phyloP scores from a whole-genome alignment of 92 coral and sea anemone species.

The Porites divaricata region DNA sequence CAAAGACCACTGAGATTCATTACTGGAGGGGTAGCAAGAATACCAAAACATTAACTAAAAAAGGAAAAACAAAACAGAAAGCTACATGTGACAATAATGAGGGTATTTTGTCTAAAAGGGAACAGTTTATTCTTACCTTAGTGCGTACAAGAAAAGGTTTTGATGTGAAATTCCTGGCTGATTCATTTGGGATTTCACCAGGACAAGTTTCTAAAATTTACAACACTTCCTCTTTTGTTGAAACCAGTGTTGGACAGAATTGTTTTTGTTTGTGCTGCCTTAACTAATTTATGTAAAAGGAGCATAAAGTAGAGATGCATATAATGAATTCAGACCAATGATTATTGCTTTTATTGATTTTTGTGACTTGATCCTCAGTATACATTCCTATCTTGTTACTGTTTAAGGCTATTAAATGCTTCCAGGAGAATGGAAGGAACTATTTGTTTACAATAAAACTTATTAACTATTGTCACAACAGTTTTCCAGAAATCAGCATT shows the following conservation, averaged over 20 bases:
- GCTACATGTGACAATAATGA: constrained; percentile 14
- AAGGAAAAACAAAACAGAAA: constrained; percentile 7
- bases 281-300: constrained; percentile 34
- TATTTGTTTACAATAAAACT: constrained; percentile 37
- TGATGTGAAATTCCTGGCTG: constrained; percentile 69
- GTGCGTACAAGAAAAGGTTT: constrained; percentile 69
- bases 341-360: constrained; percentile 5
- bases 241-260: constrained; percentile 53
- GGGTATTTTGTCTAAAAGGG: constrained; percentile 45
- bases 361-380: background rate
- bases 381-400: constrained; percentile 5
- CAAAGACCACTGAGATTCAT: constrained; percentile 48
- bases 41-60: constrained; percentile 36
- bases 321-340: background rate
- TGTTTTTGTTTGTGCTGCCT: constrained; percentile 47
- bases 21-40: constrained; percentile 64
- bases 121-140: constrained; percentile 47
- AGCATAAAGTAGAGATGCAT: constrained; percentile 36
- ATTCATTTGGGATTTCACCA: constrained; percentile 55
- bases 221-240: constrained; percentile 24
- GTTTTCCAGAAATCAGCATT: constrained; percentile 53
- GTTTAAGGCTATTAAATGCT: constrained; percentile 3
- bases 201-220: constrained; percentile 66
- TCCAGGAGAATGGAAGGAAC: constrained; percentile 36
- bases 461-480: constrained; percentile 50